Percentiles rank a stretch among this genome's conserved stretches.
These are phyloP conservation scores for Caracal caracal DNA, from an alignment of 2,113 vertebrate species.

Conservation along the genomic window DNA sequence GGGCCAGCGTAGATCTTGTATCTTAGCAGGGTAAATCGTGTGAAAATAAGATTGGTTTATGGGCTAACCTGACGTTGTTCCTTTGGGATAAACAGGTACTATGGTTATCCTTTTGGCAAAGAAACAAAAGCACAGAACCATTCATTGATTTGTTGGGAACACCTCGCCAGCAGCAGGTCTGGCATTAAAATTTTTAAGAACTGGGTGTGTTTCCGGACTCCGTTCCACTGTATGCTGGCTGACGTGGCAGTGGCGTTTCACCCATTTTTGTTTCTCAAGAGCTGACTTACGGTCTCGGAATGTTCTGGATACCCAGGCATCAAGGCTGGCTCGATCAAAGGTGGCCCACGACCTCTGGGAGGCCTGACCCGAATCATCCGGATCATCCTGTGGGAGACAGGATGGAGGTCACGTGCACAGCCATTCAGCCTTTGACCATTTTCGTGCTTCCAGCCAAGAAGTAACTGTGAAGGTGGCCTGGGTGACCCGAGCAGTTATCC, in stretches of 20 bases:
- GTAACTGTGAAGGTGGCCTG: conserved; percentile 41
- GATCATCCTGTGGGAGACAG: background rate
- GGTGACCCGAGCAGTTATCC: conserved; percentile 61
- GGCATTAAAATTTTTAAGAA: background rate
- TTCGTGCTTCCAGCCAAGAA: background rate
- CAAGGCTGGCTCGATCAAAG: background rate
- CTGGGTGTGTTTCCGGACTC: background rate
- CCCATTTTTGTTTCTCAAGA: background rate
- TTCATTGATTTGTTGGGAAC: background rate
- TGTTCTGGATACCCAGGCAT: background rate
- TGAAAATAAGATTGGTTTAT: background rate
- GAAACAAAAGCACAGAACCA: background rate
- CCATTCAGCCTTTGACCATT: background rate
- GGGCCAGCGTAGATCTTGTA: background rate
- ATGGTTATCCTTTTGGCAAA: background rate
- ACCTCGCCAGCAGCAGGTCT: background rate
- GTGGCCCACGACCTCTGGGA: background rate
- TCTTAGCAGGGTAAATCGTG: background rate
- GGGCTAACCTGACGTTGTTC: background rate
- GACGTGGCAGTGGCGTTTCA: background rate
- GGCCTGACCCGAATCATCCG: background rate
- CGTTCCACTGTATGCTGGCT: background rate
- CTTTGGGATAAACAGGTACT: background rate
- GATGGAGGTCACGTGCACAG: background rate
- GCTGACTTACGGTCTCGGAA: background rate